Evolutionary conservation across 2,113 vertebrate species (phyloP).

Genomic region (Solea solea): DNA sequence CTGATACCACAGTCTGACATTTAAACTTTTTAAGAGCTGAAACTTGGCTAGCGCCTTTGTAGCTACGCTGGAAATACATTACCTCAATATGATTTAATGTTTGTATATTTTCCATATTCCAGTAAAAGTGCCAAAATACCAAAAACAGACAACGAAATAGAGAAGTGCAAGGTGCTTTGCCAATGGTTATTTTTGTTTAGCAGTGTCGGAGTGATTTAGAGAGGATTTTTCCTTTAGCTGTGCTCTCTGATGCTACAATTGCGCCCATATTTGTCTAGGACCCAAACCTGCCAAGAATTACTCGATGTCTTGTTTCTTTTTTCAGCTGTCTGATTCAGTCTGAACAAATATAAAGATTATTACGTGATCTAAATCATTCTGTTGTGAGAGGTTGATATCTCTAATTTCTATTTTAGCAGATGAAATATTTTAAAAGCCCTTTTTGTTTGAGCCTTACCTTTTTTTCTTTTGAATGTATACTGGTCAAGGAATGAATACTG

Average conservation of each 20-base stretch:
- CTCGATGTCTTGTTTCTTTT: background rate
- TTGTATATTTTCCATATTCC: slow-evolving; percentile 50
- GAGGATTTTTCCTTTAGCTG: slow-evolving; percentile 41
- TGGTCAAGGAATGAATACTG: slow-evolving; percentile 35
- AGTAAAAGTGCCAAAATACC: slow-evolving; percentile 54
- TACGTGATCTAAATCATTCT: no score
- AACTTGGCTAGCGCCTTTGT: slow-evolving; percentile 2
- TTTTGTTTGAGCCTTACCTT: background rate
- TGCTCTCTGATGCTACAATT: slow-evolving; percentile 34
- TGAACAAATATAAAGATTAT: no score
- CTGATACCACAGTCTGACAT: slow-evolving; percentile 32
- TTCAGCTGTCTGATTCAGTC: slow-evolving; percentile 5
- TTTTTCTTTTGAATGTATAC: slow-evolving; percentile 12
- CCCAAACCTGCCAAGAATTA: slow-evolving; percentile 13
- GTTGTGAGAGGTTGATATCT: no score
- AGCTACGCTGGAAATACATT: slow-evolving; percentile 29
- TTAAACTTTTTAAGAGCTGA: slow-evolving; percentile 25
- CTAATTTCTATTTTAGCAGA: no score
- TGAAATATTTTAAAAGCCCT: background rate
- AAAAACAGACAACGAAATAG: slow-evolving; percentile 61
- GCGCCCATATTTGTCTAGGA: slow-evolving; percentile 19
- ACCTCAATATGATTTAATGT: slow-evolving; percentile 37
- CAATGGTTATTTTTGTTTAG: slow-evolving; percentile 45
- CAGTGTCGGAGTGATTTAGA: slow-evolving; percentile 58
- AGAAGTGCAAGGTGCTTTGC: slow-evolving; percentile 58